Percentiles rank a stretch among this genome's conserved stretches.
Conservation (phyloP, 2,797 vertebrate species). For the Acrossocheilus wenchowensis region DNA sequence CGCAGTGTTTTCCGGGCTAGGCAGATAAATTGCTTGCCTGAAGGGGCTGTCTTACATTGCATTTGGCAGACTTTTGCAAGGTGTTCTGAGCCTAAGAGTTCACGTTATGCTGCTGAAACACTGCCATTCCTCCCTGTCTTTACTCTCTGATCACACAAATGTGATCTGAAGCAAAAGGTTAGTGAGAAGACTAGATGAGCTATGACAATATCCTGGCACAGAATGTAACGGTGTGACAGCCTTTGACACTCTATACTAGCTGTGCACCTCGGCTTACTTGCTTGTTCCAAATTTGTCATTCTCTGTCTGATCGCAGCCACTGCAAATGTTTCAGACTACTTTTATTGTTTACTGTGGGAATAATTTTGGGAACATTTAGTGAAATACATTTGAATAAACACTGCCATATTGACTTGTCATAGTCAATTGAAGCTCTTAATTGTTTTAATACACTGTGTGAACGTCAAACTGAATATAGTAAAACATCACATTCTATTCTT, state of each 20-base stretch:
- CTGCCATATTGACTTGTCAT: slow-evolving; percentile 36
- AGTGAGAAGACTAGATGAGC: slow-evolving; percentile 44
- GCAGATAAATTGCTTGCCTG: slow-evolving; percentile 14
- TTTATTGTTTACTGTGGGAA: slow-evolving; percentile 1
- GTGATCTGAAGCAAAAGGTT: slow-evolving; percentile 49
- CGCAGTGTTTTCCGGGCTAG: background rate
- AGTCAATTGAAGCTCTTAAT: slow-evolving; percentile 28
- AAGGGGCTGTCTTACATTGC: slow-evolving; percentile 21
- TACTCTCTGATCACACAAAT: slow-evolving; percentile 52
- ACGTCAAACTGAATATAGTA: background rate
- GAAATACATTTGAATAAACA: slow-evolving; percentile 1
- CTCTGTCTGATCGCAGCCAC: slow-evolving; percentile 28
- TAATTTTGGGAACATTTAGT: background rate
- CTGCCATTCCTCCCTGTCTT: slow-evolving; percentile 21
- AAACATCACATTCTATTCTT: background rate
- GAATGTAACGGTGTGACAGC: slow-evolving; percentile 46
- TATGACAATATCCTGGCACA: slow-evolving; percentile 25
- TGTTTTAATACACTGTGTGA: slow-evolving; percentile 28
- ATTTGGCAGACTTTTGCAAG: slow-evolving; percentile 33
- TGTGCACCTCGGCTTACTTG: slow-evolving; percentile 15
- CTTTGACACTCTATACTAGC: slow-evolving; percentile 49
- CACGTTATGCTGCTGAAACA: slow-evolving; percentile 24
- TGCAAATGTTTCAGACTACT: slow-evolving; percentile 24
- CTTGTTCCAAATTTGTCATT: slow-evolving; percentile 41
- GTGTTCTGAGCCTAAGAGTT: slow-evolving; percentile 34